Percentiles rank a stretch among this genome's conserved stretches.
Conservation (phyloP, 2,888 invertebrate genomes). For the Scaptomyza flava region DNA sequence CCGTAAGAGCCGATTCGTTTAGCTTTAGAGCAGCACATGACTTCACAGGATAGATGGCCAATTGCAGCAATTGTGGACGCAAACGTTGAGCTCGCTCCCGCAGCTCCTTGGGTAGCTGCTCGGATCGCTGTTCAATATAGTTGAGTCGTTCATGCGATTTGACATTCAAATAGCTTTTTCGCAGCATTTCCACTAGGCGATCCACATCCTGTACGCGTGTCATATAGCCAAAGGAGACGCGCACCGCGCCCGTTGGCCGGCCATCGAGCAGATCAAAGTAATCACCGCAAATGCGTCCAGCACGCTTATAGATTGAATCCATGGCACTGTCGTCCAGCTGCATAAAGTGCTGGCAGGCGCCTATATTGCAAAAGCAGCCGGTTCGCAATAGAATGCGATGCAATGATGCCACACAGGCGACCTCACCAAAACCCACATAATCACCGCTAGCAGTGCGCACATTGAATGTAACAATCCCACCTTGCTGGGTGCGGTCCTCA, state of each 20-base stretch:
- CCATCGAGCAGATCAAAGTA: constrained; percentile 93
- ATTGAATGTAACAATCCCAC: constrained; percentile 95
- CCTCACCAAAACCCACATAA: constrained; percentile 95
- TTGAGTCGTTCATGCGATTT: constrained; percentile 61
- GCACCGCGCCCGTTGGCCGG: constrained; percentile 94
- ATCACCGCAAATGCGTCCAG: constrained; percentile 97
- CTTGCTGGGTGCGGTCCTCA: constrained; percentile 88
- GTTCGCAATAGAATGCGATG: constrained; percentile 94
- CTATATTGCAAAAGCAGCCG: constrained; percentile 98
- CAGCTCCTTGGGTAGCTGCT: constrained; percentile 70
- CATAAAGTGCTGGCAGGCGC: constrained; percentile 94
- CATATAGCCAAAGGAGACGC: constrained; percentile 97
- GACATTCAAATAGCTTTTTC: constrained; percentile 88
- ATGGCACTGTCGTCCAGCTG: constrained; percentile 89
- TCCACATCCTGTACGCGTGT: constrained; percentile 90
- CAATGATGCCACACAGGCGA: constrained; percentile 94
- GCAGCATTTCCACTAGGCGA: constrained; percentile 89
- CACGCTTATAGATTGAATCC: constrained; percentile 89
- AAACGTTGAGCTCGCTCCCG: constrained; percentile 68
- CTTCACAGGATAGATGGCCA: constrained; percentile 94
- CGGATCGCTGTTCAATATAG: constrained; percentile 58
- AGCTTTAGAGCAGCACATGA: constrained; percentile 93
- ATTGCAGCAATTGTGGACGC: constrained; percentile 82
- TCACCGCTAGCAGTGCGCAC: constrained; percentile 90
- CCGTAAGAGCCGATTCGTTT: constrained; percentile 89